Percentiles rank a stretch among this genome's conserved stretches.
Conservation (phyloP, 2,888 invertebrate species). For the Petrolisthes cinctipes region DNA sequence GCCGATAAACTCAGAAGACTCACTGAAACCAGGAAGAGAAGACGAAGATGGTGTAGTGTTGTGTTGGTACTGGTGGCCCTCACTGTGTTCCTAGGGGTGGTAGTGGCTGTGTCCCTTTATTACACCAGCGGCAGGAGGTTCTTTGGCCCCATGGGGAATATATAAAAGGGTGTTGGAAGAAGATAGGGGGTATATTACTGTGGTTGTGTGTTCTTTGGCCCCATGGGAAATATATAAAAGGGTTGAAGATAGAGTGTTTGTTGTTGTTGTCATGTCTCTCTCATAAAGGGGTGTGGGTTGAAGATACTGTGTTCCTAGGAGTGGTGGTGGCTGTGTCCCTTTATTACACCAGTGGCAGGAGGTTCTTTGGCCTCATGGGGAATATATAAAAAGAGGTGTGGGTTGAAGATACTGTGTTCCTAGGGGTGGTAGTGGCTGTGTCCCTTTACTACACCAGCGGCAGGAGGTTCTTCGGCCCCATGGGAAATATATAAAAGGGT, state of each 20-base stretch:
- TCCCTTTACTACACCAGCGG: conserved; percentile 50
- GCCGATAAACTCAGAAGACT: conserved; percentile 31
- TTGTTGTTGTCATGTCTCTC: too few species aligned
- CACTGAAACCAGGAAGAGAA: conserved; percentile 15
- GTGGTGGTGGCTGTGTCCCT: conserved; percentile 48
- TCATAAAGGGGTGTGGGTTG: too few species aligned
- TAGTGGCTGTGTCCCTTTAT: conserved; percentile 50
- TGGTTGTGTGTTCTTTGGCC: conserved; percentile 52
- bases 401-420: conserved; percentile 47
- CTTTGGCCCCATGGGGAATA: conserved; percentile 43
- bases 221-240: conserved; percentile 20
- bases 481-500: too few species aligned
- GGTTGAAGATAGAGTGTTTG: too few species aligned
- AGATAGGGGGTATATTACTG: too few species aligned
- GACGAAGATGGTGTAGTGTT: conserved; percentile 33
- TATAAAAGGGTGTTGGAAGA: background rate
- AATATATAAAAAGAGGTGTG: background rate
- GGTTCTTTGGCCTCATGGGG: conserved; percentile 49
- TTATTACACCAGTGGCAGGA: conserved; percentile 46
- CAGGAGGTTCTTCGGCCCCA: conserved; percentile 45
- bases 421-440: conserved; percentile 48
- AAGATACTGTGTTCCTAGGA: conserved; percentile 46
- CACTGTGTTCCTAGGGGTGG: conserved; percentile 39
- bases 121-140: conserved; percentile 45
- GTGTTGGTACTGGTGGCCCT: conserved; percentile 46